Base-by-base conservation (phyloP, 2,113 vertebrate genomes). In the Cacatua alba region DNA sequence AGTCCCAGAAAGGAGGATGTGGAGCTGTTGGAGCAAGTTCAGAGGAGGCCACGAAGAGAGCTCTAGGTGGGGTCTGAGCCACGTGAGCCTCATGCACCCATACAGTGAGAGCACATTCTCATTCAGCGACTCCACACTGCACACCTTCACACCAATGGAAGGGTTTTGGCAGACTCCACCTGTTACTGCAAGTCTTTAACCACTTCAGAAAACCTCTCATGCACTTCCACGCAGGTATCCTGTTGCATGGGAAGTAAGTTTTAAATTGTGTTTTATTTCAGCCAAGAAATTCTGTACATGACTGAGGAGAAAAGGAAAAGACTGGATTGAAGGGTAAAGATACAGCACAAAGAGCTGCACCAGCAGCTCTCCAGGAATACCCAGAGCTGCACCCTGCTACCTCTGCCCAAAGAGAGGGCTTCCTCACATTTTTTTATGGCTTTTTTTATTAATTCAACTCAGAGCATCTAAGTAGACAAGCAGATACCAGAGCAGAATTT, bases 161-260 rank as follows among this genome's bases (percentile, higher is more conserved):
- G 46, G 41, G 44, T 11, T 33, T 44, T 7, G 4, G n/a, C 62
- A 29, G 55, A 55, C 29, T 31, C 23, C 39, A 23, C 11, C 1
- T 2, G 26, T 49, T 8, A 6, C 0, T 3, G 11, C 49, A 44
- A 35, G 16, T 11, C 69, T 39, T 44, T 7, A 28, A 9, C 37
- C 6, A 5, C 35, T 43, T 23, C 6, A 35, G 46, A 26, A 68
- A 64, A 18, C 33, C 29, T n/a, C 68, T 13, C 29, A 5, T 0
- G 1, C 26, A 41, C 46, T n/a, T 46, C n/a, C 71, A 11, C 15
- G 2, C 10, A 11, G 26, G 17, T 24, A 26, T 7, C 18, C 63
- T 26, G 33, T 3, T 9, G 53, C n/a, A 19, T 2, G 48, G 53
- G 26, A 37, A 85, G 37, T 5, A 10, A 14, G 17, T 43, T 28